Base-by-base conservation (phyloP, 2,113 vertebrate genomes). In the Campylomormyrus tamandua region DNA sequence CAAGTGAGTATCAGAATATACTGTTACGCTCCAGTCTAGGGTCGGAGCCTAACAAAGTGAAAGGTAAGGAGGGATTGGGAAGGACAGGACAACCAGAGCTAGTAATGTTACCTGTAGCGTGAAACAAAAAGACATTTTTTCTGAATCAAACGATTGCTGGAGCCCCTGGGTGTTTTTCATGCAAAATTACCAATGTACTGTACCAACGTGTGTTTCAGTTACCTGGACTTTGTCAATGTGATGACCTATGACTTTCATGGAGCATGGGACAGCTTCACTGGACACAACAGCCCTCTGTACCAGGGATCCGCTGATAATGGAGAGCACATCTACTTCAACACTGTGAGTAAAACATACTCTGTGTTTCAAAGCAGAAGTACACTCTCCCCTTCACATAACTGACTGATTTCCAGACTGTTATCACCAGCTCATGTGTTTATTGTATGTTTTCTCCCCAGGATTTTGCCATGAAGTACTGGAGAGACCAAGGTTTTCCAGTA, bases 211-310 rank as follows among this genome's bases (percentile, higher is more conserved):
- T 49, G 3, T 86, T 15, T 45, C 89, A 96, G 96, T 87, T 90
- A 87, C 84, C 91, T 96, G 85, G 96, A 97, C 86, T 96, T 96
- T 87, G 90, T 96, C 35, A 96, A 90, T 88, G 91, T 97, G 21
- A 96, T 97, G 96, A 93, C 95, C n/a, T 97, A 97, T 5, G 96
- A 97, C 92, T 92, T 96, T 87, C 95, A 96, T 1, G 95, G 96
- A 31, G 90, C 95, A 5, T 96, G 95, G 95, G 95, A 96, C 19
- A 84, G 15, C 15, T 50, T 92, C 87, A 96, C 95, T 0, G 95
- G 96, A 2, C 95, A 97, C 3, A 94, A 96, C 93, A 96, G 96
- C 90, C 95, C 96, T 77, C 92, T 97, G 17, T 95, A 91, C 89
- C 35, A 3, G 6, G 91, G 94, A 49, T 91, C 92, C 13, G 48